Base-by-base conservation (phyloP, 2,888 invertebrate species). In the Drosophila atroscutellata region DNA sequence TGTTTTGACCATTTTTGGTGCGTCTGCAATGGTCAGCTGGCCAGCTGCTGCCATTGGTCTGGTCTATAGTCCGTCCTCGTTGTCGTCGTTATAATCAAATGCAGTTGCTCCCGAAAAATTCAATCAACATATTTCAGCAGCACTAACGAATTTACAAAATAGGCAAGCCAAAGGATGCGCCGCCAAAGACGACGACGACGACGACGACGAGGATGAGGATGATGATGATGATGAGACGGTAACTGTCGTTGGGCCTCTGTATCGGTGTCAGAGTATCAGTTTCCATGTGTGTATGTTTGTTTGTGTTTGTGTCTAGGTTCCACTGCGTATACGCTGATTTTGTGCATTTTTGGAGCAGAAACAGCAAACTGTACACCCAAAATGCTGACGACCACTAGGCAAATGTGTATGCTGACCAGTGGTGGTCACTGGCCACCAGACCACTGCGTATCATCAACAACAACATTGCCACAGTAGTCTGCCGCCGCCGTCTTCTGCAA, bases 141-240 rank as follows among this genome's bases (percentile, higher is more conserved):
- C 89, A 89, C 89, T 89, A 89, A 89, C 90, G 89, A 89, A 89
- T 89, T 89, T 90, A 88, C 90, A 85, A 90, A 90, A 90, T 89
- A 90, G 89, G 89, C 89, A 88, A 84, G 64, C 85, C 90, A 90
- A 90, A 90, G 89, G 87, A 88, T 88, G 81, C 77, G 81, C 86
- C 86, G 86, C 73, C 79, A 65, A 55, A 63, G 61, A 36, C 39
- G 7, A 51, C 55, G 49, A 56, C 36, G 47, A 61, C n/a, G n/a
- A n/a, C 47, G 70, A 65, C 50, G 57, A 64, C 15, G 50, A 62
- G 15, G 32, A 47, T 11, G 49, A 20, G 13, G 65, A 65, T 70
- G 77, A 65, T 63, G 65, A 65, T 70, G 74, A 78, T 74, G 81
- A 81, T 70, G 73, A 75, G 81, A 75, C 73, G 67, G 65, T 45